Percentiles rank a stretch among this genome's conserved stretches.
Conservation (phyloP, 2,797 vertebrate genomes). For the Artibeus jamaicensis region DNA sequence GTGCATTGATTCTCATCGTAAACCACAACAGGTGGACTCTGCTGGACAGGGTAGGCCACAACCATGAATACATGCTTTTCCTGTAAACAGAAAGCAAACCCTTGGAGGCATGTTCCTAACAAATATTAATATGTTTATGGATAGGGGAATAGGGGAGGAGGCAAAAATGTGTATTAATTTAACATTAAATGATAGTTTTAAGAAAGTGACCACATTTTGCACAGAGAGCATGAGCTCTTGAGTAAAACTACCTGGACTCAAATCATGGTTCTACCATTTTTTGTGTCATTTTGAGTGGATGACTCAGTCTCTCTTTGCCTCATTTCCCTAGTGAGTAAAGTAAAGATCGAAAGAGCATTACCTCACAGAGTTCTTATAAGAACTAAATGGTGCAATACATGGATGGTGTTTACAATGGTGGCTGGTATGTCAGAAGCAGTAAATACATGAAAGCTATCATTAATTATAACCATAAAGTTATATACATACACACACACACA, state of each 20-base stretch:
- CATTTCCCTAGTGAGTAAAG: not conserved
- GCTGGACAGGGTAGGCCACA: too few relatives aligned
- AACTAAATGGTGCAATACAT: not conserved
- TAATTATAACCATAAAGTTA: not conserved
- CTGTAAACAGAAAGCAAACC: not conserved
- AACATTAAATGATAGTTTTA: not conserved
- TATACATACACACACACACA: too few relatives aligned
- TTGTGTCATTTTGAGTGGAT: not conserved
- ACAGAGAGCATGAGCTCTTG: not conserved
- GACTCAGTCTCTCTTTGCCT: not conserved
- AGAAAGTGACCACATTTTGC: not conserved
- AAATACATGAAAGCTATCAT: not conserved
- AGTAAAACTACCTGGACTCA: not conserved
- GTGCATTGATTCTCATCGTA: too few relatives aligned
- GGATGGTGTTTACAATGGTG: not conserved
- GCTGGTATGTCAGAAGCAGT: not conserved
- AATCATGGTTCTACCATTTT: not conserved
- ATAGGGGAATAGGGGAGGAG: not conserved
- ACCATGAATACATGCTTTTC: not conserved
- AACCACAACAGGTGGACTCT: too few relatives aligned
- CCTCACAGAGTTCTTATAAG: not conserved
- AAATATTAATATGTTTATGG: not conserved
- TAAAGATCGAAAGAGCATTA: not conserved
- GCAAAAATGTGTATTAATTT: not conserved
- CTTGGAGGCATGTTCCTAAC: not conserved